Evolutionary conservation across 2,113 vertebrate genomes (phyloP), one percentile per base, ranked within the genome.

Genomic region (Callorhinus ursinus): DNA sequence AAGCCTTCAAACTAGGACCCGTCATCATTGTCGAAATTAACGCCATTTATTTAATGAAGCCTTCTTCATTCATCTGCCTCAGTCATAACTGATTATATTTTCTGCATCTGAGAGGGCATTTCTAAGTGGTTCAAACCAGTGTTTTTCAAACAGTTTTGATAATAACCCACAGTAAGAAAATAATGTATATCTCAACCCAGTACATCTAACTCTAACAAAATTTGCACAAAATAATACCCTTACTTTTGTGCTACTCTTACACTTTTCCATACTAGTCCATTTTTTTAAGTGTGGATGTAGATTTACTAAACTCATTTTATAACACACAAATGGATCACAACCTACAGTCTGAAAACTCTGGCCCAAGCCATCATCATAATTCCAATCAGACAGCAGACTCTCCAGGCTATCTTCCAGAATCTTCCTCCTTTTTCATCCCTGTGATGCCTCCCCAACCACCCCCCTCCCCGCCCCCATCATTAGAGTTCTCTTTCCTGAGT

Each of bases 131-230:
- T 95, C 53, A 85, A 96, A 55, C 7, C 46, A 88, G 36, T 57
- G 1, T 79, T 90, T 96, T 89, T 67, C 4, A 82, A 93, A 86
- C 13, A 84, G 76, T 92, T 85, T 21, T 95, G 24, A 79, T 10
- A 98, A 31, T 18, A 92, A 92, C 28, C 14, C 69, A 92, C 19
- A 49, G 42, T 36, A 65, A 80, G 36, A 82, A 94, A 89, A 39
- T n/a, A 77, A 91, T 8, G 88, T 96, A 12, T 9, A 93, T 39
- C 7, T 21, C 39, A 97, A 86, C 18, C 39, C 15, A 90, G 63
- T 63, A 96, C 10, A 81, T 81, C 11, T 5, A 95, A 91, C 36
- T 39, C 5, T 80, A 90, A 97, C 31, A 90, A 82, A 89, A 92
- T 33, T 74, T 83, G 63, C 28, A 67, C 65, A 84, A 92, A 81